Conservation (phyloP, 1,140 invertebrate genomes). For the Carposina sasakii region DNA sequence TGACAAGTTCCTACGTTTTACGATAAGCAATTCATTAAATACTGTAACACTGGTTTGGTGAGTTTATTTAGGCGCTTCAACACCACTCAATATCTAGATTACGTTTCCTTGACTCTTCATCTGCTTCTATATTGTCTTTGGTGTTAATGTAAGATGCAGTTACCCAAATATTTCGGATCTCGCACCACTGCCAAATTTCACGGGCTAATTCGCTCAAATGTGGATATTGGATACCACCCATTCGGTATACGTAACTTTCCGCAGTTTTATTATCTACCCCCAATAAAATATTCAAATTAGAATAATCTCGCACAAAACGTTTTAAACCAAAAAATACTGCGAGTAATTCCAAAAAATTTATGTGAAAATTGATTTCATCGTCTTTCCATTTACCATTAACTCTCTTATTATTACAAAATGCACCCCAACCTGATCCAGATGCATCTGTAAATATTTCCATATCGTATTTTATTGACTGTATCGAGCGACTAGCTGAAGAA, state of each 20-base stretch:
- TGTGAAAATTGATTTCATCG: background rate
- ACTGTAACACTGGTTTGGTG: too few species aligned
- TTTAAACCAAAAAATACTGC: conserved; percentile 1
- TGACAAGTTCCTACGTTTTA: too few species aligned
- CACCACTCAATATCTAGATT: conserved; percentile 7
- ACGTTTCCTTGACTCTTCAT: background rate
- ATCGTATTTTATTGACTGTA: background rate
- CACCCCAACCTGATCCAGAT: background rate
- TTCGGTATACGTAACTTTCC: background rate
- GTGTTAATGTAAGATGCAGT: conserved; percentile 3
- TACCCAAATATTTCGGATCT: conserved; percentile 4
- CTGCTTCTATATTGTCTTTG: background rate
- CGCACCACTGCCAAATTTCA: conserved; percentile 9
- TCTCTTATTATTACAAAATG: background rate
- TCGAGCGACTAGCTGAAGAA: background rate
- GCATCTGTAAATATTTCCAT: background rate
- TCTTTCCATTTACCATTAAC: background rate
- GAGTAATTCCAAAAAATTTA: conserved; percentile 1
- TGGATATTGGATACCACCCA: background rate
- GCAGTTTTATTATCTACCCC: conserved; percentile 1
- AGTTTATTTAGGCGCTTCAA: too few species aligned
- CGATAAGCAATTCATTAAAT: too few species aligned
- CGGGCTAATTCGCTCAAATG: background rate
- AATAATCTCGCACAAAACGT: background rate
- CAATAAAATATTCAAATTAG: background rate